Evolutionary conservation across 1,140 invertebrate species (phyloP).

Genomic region (Macrocentrus cingulum): DNA sequence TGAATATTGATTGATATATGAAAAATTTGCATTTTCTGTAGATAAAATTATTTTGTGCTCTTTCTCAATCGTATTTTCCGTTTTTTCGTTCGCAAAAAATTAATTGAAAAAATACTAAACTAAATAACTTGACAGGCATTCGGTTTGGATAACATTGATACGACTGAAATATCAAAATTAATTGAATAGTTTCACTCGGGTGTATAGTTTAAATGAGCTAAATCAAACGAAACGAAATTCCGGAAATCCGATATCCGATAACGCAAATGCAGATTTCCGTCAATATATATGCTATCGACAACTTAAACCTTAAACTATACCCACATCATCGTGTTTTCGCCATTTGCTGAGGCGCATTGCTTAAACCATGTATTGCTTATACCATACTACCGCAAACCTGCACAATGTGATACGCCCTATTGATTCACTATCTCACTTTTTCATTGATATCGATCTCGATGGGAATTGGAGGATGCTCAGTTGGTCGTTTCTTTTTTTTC

Average conservation of each 20-base stretch:
- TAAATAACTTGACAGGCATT: no score
- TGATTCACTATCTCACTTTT: slow-evolving; percentile 15
- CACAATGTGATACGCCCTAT: slow-evolving; percentile 22
- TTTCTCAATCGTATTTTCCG: no score
- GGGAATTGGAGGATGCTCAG: slow-evolving; percentile 7
- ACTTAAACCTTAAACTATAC: neutral
- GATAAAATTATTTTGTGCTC: no score
- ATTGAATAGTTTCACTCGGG: neutral
- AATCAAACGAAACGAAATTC: neutral
- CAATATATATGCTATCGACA: neutral
- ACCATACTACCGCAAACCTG: slow-evolving; percentile 1
- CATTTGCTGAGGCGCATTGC: slow-evolving; percentile 5
- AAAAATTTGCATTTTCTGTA: no score
- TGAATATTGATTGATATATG: no score
- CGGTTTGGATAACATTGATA: no score
- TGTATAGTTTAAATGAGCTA: neutral
- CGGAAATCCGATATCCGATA: slow-evolving; percentile 17
- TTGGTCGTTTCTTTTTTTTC: no score
- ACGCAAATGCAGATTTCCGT: slow-evolving; percentile 13
- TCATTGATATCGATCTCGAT: slow-evolving; percentile 16
- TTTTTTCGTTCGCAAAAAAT: no score
- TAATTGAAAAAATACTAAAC: no score
- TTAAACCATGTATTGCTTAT: slow-evolving; percentile 9
- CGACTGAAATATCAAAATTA: neutral
- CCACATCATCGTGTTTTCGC: neutral